A percentile compares a stretch with the other conserved stretches of the same genome.
These are phyloP conservation scores for Nerophis ophidion DNA, from an alignment of 2,113 vertebrate genomes.

Conservation along the genomic window DNA sequence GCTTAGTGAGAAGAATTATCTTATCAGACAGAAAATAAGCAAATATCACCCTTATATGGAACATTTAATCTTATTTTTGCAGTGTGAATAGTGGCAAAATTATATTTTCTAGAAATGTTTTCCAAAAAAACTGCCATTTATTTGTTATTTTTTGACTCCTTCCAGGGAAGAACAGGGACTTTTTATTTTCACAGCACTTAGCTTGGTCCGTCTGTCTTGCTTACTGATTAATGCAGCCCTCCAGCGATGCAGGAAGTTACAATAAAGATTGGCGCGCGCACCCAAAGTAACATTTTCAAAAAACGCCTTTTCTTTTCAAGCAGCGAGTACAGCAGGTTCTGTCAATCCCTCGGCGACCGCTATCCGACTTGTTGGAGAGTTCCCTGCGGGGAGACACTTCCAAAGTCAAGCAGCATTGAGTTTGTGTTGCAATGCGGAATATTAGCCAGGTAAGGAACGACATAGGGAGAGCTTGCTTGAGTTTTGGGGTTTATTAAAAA, in stretches of 20 bases:
- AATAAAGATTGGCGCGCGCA: conserved; percentile 20
- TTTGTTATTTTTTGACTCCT: too few species aligned
- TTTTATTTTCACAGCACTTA: too few species aligned
- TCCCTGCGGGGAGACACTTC: conserved; percentile 41
- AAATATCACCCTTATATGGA: too few species aligned
- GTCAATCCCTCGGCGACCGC: conserved; percentile 34
- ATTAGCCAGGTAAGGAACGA: conserved; percentile 5
- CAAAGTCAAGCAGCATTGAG: conserved; percentile 29
- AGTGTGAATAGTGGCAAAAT: too few species aligned
- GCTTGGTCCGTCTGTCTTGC: neutral
- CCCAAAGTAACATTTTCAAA: conserved; percentile 23
- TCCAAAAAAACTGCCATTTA: too few species aligned
- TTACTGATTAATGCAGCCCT: conserved; percentile 2
- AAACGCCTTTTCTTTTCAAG: conserved; percentile 28
- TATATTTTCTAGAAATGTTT: too few species aligned
- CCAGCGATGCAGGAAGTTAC: neutral
- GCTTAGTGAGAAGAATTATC: too few species aligned
- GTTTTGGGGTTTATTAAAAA: conserved; percentile 14
- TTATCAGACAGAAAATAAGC: too few species aligned
- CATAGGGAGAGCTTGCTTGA: neutral
- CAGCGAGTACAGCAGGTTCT: conserved; percentile 12
- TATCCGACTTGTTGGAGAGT: conserved; percentile 30
- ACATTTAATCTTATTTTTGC: too few species aligned
- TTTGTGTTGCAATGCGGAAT: conserved; percentile 10
- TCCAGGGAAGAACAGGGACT: too few species aligned